phyloP scores from a whole-genome alignment of 2,113 vertebrate species.

The Alouatta palliata region DNA sequence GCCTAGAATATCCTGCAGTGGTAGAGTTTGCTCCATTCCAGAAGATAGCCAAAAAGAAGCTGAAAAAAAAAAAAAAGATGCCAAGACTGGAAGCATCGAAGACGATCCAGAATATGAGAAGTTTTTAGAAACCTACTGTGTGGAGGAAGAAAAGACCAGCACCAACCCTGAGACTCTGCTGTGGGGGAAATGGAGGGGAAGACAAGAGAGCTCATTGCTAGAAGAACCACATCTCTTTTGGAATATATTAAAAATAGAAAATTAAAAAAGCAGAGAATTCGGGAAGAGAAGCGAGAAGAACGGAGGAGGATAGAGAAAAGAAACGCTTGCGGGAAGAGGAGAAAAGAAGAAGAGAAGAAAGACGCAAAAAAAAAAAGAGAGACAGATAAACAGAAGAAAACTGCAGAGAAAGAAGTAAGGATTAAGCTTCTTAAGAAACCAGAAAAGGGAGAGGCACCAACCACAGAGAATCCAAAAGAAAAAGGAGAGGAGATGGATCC shows the following conservation, averaged over 20 bases:
- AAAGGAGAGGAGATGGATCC: slow-evolving; percentile 88
- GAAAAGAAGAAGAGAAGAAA: slow-evolving; percentile 95
- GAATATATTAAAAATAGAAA: slow-evolving; percentile 99
- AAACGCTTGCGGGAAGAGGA: slow-evolving; percentile 95
- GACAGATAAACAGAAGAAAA: slow-evolving; percentile 92
- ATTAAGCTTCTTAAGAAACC: slow-evolving; percentile 98
- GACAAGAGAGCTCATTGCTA: slow-evolving; percentile 95
- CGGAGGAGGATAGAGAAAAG: slow-evolving; percentile 95
- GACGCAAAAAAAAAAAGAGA: slow-evolving; percentile 92
- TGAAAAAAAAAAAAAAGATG: slow-evolving; percentile 99
- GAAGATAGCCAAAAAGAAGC: slow-evolving; percentile 97
- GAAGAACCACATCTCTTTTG: slow-evolving; percentile 97
- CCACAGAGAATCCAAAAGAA: slow-evolving; percentile 90
- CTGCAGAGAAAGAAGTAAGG: slow-evolving; percentile 94
- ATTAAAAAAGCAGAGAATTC: slow-evolving; percentile 98
- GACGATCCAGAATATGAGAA: slow-evolving; percentile 96
- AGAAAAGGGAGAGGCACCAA: slow-evolving; percentile 92
- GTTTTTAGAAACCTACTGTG: slow-evolving; percentile 96
- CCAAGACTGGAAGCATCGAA: slow-evolving; percentile 95
- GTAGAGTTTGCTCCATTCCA: slow-evolving; percentile 99
- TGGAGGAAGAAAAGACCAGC: slow-evolving; percentile 95
- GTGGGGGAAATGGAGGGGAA: slow-evolving; percentile 98
- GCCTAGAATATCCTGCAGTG: slow-evolving; percentile 96
- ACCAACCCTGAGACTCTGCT: slow-evolving; percentile 95
- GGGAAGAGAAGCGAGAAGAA: slow-evolving; percentile 97